Conservation (phyloP, 2,888 invertebrate genomes). For the Lasioglossum malachurum region DNA sequence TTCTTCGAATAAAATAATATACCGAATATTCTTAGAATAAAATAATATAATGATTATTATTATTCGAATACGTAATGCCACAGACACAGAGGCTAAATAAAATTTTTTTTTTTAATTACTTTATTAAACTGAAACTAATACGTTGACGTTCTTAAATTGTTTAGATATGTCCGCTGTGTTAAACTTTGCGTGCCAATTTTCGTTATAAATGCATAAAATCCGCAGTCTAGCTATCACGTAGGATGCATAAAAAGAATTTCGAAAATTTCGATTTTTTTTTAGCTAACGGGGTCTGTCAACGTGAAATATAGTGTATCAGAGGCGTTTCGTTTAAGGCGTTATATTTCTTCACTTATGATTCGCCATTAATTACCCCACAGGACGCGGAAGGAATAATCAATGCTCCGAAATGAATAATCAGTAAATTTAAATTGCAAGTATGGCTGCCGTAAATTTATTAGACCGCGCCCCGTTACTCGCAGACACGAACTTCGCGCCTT, state of each 20-base stretch:
- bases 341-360: not conserved
- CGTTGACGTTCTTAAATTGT: too few relatives aligned
- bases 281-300: not conserved
- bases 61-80: too few relatives aligned
- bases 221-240: too few relatives aligned
- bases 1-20: too few relatives aligned
- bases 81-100: too few relatives aligned
- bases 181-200: too few relatives aligned
- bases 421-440: constrained; percentile 9
- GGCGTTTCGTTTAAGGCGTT: not conserved
- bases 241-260: not conserved
- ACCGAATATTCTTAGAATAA: too few relatives aligned
- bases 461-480: not conserved
- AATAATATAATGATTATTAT: too few relatives aligned
- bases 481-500: not conserved
- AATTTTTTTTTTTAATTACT: too few relatives aligned
- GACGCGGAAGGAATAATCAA: not conserved
- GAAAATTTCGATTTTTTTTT: not conserved
- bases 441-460: not conserved
- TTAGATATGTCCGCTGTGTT: too few relatives aligned
- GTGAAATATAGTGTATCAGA: not conserved
- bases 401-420: not conserved
- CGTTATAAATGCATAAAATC: too few relatives aligned
- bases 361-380: not conserved
- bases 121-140: too few relatives aligned